Percentiles rank a stretch among this genome's conserved stretches.
Conservation (phyloP, 2,797 vertebrate genomes). For the Periophthalmus magnuspinnatus region DNA sequence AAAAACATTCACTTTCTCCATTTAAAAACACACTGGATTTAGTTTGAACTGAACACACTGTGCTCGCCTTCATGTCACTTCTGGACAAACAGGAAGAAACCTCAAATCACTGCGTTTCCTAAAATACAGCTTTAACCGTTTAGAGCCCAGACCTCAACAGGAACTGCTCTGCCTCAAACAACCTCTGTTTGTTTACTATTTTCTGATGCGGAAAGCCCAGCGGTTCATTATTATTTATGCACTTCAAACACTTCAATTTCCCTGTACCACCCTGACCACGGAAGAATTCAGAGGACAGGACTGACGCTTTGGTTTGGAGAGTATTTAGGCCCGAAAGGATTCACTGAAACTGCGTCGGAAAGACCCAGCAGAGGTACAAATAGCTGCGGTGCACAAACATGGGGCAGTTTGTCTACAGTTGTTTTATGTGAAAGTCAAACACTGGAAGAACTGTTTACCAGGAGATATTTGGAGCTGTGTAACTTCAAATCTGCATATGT, state of each 20-base stretch:
- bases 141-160: constrained; percentile 52
- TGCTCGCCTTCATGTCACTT: not conserved
- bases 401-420: constrained; percentile 37
- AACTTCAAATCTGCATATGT: constrained; percentile 26
- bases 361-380: constrained; percentile 41
- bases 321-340: constrained; percentile 43
- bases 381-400: constrained; percentile 64
- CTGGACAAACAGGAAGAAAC: constrained; percentile 52
- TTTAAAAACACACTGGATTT: not conserved
- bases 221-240: constrained; percentile 73
- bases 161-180: constrained; percentile 77
- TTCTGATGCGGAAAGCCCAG: constrained; percentile 60
- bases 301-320: constrained; percentile 38
- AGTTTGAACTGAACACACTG: not conserved
- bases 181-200: constrained; percentile 75
- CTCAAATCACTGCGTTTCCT: constrained; percentile 50
- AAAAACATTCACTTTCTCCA: not conserved
- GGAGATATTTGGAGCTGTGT: constrained; percentile 35
- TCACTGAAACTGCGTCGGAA: constrained; percentile 63
- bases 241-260: constrained; percentile 74
- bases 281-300: constrained; percentile 60
- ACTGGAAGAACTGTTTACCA: constrained; percentile 23
- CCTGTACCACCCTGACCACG: constrained; percentile 57
- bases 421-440: constrained; percentile 42
- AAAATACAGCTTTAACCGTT: constrained; percentile 59